Base-by-base conservation (phyloP, 2,888 invertebrate genomes). In the Heliconius erato region DNA sequence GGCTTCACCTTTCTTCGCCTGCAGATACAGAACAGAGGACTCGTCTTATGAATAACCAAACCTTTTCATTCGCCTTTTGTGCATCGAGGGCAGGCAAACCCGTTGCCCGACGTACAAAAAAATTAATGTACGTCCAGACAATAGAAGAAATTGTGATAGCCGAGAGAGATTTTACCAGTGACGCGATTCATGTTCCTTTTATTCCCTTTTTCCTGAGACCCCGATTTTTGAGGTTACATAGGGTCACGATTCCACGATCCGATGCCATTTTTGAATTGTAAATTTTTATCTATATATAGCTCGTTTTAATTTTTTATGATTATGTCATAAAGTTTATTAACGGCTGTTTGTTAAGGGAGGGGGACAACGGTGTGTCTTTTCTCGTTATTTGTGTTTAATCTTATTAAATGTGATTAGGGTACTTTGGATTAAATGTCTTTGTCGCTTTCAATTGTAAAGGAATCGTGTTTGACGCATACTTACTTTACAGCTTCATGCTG, bases 61-160 rank as follows among this genome's bases (percentile, higher is more conserved):
- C 89, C 92, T 92, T 94, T 94, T 94, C 91, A 94, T 94, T 93
- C 89, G 91, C 86, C 92, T 90, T 93, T 95, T 95, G 92, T 94
- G 88, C 89, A 86, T 86, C 86, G 89, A 91, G 90, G 90, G 93
- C 92, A 91, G 92, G 92, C 89, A 92, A 95, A 95, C 95, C 91
- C 91, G 95, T 95, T 94, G 93, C 88, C 54, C 89, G 89, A 86
- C 88, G 87, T 89, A 91, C 91, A 88, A 89, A 90, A 90, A 93
- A 92, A 92, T 94, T 95, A 95, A 95, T 95, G 94, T 93, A 91
- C 91, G 91, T 92, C 91, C 91, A 90, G 91, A 95, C 95, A 95
- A 95, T 94, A 88, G 89, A 91, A 92, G 95, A 95, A 95, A 95
- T 96, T 94, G 94, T 95, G 94, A 95, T 95, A 95, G 95, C 95